Conservation (phyloP, 2,113 vertebrate species). For the Poeciliopsis prolifica region DNA sequence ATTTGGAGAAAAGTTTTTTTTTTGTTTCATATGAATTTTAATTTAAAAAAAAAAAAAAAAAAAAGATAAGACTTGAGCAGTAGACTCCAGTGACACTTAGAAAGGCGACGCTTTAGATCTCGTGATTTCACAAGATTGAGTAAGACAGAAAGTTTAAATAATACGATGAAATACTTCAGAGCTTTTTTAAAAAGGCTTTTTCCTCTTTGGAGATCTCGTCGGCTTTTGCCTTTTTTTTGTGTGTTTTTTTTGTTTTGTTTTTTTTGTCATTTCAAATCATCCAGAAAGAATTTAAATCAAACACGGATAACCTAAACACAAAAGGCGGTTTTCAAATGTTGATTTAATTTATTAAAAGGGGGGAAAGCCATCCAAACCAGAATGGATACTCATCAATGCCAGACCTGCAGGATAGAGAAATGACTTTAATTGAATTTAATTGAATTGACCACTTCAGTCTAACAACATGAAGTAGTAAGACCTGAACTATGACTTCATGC, state of each 20-base stretch:
- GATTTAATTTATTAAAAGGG: neutral
- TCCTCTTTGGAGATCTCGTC: neutral
- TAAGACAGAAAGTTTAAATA: neutral
- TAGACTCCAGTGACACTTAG: too few relatives aligned
- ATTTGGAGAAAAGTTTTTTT: constrained; percentile 9
- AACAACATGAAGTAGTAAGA: neutral
- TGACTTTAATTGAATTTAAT: neutral
- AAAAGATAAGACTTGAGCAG: too few relatives aligned
- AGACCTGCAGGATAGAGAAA: neutral
- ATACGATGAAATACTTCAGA: neutral
- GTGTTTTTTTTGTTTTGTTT: neutral
- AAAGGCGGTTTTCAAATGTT: neutral
- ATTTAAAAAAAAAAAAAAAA: neutral
- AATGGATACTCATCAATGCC: neutral
- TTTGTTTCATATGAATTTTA: neutral
- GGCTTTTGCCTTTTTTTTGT: neutral
- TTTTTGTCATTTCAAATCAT: neutral
- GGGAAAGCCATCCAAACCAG: neutral
- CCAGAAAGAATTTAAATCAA: neutral
- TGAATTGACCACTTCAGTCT: neutral
- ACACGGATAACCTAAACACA: neutral
- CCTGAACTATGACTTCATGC: neutral
- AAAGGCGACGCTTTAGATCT: neutral
- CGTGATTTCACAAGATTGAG: too few relatives aligned
- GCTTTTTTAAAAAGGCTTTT: neutral